A percentile compares a stretch with the other conserved stretches of the same genome.
These are phyloP conservation scores for Crotalus viridis DNA, from an alignment of 2,113 vertebrate genomes.

Conservation along the genomic window DNA sequence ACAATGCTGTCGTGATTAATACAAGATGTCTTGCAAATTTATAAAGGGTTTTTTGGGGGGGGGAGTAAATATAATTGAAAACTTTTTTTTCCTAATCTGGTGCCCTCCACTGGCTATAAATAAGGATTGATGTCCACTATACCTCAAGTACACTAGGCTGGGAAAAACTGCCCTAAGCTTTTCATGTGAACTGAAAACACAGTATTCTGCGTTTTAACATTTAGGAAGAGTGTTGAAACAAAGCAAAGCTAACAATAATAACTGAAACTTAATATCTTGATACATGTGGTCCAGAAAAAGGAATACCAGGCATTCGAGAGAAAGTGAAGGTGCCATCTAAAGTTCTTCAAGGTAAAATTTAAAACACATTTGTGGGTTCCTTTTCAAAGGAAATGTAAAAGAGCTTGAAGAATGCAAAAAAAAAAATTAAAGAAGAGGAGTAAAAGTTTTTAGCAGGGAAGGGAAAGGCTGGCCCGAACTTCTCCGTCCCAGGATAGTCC, in stretches of 20 bases:
- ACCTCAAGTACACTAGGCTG: not conserved
- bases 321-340: not conserved
- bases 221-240: not conserved
- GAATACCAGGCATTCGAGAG: constrained; percentile 11
- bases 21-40: constrained; percentile 36
- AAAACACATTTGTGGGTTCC: constrained; percentile 5
- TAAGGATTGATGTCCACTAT: not conserved
- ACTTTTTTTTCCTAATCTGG: not conserved
- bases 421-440: not conserved
- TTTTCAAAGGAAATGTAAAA: not conserved
- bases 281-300: not conserved
- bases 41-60: not conserved
- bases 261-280: constrained; percentile 27
- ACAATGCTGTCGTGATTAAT: constrained; percentile 31
- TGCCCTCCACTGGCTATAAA: not conserved
- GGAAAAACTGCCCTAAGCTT: not conserved
- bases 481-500: rapidly evolving
- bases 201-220: not conserved
- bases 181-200: not conserved
- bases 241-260: constrained; percentile 19
- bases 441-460: not conserved
- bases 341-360: not conserved
- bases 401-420: not conserved
- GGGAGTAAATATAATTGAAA: not conserved
- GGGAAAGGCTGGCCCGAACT: not conserved